These are phyloP conservation scores for Epinephelus coioides DNA, from an alignment of 2,797 vertebrate genomes.

Conservation along the genomic window DNA sequence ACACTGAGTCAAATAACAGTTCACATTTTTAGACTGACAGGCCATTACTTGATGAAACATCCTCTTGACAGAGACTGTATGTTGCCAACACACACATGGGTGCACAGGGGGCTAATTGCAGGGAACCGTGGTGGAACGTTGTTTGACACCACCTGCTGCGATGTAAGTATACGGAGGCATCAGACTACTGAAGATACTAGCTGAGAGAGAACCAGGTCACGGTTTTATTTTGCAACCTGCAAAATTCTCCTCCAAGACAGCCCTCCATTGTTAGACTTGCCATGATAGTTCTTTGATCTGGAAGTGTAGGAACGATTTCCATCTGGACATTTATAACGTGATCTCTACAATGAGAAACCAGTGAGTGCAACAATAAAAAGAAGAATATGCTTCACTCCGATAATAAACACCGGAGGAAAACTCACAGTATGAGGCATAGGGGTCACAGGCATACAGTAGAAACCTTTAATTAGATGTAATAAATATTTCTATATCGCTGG, in stretches of 20 bases:
- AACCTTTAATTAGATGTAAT: constrained; percentile 21
- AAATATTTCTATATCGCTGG: constrained; percentile 9
- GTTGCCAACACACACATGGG: constrained; percentile 27
- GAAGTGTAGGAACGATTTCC: constrained; percentile 1
- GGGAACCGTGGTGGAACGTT: constrained; percentile 42
- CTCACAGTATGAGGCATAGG: neutral
- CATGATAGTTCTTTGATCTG: constrained; percentile 27
- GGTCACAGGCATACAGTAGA: constrained; percentile 20
- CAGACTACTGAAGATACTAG: constrained; percentile 33
- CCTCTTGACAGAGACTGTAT: constrained; percentile 35
- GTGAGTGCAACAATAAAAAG: constrained; percentile 9
- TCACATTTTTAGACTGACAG: constrained; percentile 55
- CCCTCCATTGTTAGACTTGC: neutral
- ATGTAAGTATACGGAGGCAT: constrained; percentile 38
- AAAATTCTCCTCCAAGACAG: constrained; percentile 29
- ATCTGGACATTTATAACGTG: constrained; percentile 5
- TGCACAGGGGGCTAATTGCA: constrained; percentile 71
- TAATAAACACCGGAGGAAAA: constrained; percentile 9
- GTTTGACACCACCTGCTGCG: constrained; percentile 55
- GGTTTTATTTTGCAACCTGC: constrained; percentile 35
- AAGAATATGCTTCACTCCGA: constrained; percentile 2
- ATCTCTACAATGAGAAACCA: constrained; percentile 6
- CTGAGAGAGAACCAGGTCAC: constrained; percentile 61
- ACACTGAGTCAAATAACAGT: constrained; percentile 14
- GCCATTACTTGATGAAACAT: constrained; percentile 46